These are phyloP conservation scores for Sminthurinus aureus DNA, from an alignment of 2,888 invertebrate genomes.

Conservation along the genomic window DNA sequence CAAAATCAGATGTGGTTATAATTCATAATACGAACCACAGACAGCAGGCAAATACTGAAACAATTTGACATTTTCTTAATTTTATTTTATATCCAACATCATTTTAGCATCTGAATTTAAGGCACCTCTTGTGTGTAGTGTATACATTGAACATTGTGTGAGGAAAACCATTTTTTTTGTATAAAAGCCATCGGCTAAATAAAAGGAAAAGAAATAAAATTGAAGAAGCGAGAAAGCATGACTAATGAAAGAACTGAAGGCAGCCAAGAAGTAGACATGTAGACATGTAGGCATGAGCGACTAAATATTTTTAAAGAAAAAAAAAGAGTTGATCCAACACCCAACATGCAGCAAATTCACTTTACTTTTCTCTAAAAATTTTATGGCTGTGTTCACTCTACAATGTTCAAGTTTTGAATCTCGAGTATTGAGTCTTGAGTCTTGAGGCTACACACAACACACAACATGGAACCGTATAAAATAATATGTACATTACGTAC, in stretches of 20 bases:
- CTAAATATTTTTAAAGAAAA: too few relatives aligned
- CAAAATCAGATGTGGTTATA: too few relatives aligned
- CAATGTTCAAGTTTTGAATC: not conserved
- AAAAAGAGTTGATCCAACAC: slow-evolving; percentile 20
- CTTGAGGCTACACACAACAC: not conserved
- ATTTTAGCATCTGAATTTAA: too few relatives aligned
- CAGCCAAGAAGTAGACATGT: not conserved
- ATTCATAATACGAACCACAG: too few relatives aligned
- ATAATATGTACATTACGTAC: not conserved
- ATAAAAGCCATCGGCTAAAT: not conserved
- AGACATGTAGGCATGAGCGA: not conserved
- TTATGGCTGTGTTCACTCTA: slow-evolving; percentile 26
- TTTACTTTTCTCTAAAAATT: slow-evolving; percentile 33
- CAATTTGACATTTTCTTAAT: too few relatives aligned
- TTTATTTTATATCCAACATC: too few relatives aligned
- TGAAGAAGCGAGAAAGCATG: not conserved
- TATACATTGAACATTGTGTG: not conserved
- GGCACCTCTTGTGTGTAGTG: too few relatives aligned
- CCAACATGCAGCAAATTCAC: slow-evolving; percentile 28
- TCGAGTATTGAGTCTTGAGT: not conserved
- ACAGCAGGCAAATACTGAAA: too few relatives aligned
- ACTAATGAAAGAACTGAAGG: not conserved
- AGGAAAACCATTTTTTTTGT: not conserved
- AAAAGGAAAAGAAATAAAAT: not conserved
- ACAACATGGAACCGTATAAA: too few relatives aligned